Evolutionary conservation across 2,888 invertebrate genomes (phyloP), one percentile per base, ranked within the genome.

Genomic region (Rhamnusium bicolor): DNA sequence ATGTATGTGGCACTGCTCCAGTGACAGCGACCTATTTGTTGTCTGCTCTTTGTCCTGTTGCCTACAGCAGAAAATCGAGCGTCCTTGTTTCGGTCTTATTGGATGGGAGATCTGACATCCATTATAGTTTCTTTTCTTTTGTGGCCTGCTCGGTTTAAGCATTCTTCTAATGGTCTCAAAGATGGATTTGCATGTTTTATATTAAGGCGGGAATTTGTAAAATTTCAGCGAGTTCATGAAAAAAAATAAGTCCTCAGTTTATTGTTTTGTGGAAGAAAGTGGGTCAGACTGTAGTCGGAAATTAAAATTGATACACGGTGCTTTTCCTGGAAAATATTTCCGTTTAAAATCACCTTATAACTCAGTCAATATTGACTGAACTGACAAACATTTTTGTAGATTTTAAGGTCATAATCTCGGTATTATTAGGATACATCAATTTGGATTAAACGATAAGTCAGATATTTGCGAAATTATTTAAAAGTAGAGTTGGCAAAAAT

Each of bases 101-200:
- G 67, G 67, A 67, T 40, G 54, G 56, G 46, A 61, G 29, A 67
- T 46, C 67, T 67, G 54, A 56, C 67, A 67, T 67, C 67, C 67
- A 67, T 67, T 67, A 56, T 21, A 21, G 27, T 56, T 19, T 40
- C 56, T 21, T 46, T 53, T 56, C 56, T 67, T 56, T 32, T 67
- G 54, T 54, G 29, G 29, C 40, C 46, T 51, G 54, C 56, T 32
- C 53, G 32, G 40, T 14, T 27, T 46, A 18, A 56, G 54, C 56
- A 47, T 67, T 67, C 47, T 65, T 65, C 56, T 66, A 66, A 66
- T 66, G 66, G 66, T 24, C 56, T 21, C 29, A 56, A 67, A 67
- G 67, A 67, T 67, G 56, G 56, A 56, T 67, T 56, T 67, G 56
- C 67, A 67, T 67, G 51, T 67, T 67, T 56, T 56, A 56, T 24